A percentile compares a stretch with the other conserved stretches of the same genome.
These are phyloP conservation scores for Gari tellinella DNA, from an alignment of 2,888 invertebrate genomes.

Conservation along the genomic window DNA sequence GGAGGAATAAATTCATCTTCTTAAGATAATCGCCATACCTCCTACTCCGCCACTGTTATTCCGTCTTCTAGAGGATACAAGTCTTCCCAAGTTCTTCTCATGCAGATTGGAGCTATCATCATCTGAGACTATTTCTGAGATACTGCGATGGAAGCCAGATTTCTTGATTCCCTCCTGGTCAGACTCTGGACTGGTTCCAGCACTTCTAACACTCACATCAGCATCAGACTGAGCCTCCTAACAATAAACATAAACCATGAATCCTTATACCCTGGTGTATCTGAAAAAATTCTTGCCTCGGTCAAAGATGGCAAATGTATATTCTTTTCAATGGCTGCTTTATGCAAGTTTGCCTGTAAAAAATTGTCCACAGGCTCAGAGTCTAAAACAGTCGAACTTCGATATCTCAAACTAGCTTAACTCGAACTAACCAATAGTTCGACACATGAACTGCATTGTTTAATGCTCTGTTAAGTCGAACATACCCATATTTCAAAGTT, in stretches of 20 bases:
- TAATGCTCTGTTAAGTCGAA: too few relatives aligned
- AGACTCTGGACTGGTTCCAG: constrained; percentile 80
- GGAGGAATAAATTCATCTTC: too few relatives aligned
- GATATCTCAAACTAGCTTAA: too few relatives aligned
- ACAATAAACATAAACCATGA: background rate
- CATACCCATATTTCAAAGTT: too few relatives aligned
- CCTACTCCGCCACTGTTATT: constrained; percentile 89
- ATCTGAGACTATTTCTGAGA: constrained; percentile 81
- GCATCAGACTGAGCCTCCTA: constrained; percentile 43
- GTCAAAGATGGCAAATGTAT: too few relatives aligned
- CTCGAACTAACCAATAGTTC: too few relatives aligned
- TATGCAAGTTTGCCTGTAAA: too few relatives aligned
- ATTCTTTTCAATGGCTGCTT: too few relatives aligned
- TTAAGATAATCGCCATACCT: constrained; percentile 75
- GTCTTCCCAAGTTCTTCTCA: constrained; percentile 70
- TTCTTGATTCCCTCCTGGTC: constrained; percentile 74
- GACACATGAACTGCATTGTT: too few relatives aligned
- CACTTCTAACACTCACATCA: constrained; percentile 67
- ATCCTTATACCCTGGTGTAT: background rate
- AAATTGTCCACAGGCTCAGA: too few relatives aligned
- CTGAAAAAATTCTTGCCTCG: too few relatives aligned
- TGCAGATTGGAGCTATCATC: constrained; percentile 68
- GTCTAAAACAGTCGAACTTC: too few relatives aligned
- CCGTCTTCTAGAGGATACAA: constrained; percentile 66
- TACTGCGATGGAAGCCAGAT: constrained; percentile 80